phyloP scores from a whole-genome alignment of 2,797 vertebrate species.

The Salarias fasciatus region DNA sequence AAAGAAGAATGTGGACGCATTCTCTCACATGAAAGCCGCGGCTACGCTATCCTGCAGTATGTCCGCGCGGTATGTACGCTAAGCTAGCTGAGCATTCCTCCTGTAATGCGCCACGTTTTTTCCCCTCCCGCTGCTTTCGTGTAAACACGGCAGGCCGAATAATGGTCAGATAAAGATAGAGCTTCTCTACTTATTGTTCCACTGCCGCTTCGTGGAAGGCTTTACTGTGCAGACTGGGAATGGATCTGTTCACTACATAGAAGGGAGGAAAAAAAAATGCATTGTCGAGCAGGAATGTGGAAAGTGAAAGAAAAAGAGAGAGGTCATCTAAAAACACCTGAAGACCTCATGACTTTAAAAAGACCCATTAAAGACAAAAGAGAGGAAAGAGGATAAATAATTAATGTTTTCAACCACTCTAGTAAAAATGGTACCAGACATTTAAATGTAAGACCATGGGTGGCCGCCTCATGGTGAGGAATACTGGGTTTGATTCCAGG shows the following conservation, averaged over 20 bases:
- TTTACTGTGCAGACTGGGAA: constrained; percentile 34
- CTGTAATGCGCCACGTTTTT: no score
- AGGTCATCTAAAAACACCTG: background rate
- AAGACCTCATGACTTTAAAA: background rate
- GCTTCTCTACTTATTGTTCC: constrained; percentile 23
- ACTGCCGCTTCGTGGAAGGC: constrained; percentile 20
- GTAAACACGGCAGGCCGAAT: constrained; percentile 38
- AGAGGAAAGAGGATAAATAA: background rate
- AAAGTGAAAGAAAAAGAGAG: constrained; percentile 8
- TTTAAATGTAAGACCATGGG: no score
- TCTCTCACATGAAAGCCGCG: constrained; percentile 66
- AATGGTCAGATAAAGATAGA: constrained; percentile 43
- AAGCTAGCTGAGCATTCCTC: constrained; percentile 43
- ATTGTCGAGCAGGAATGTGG: background rate
- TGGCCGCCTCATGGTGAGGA: no score
- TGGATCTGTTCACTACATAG: constrained; percentile 16
- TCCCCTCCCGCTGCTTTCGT: constrained; percentile 5
- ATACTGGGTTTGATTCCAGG: no score
- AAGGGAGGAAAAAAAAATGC: background rate
- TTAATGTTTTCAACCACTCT: background rate
- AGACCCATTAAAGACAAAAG: background rate
- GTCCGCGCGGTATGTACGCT: constrained; percentile 41
- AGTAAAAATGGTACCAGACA: background rate
- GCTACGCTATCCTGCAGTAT: constrained; percentile 46
- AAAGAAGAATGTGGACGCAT: constrained; percentile 55